These are phyloP conservation scores for Sebastes trivittatus DNA, from an alignment of 2,797 vertebrate species.

Conservation along the genomic window DNA sequence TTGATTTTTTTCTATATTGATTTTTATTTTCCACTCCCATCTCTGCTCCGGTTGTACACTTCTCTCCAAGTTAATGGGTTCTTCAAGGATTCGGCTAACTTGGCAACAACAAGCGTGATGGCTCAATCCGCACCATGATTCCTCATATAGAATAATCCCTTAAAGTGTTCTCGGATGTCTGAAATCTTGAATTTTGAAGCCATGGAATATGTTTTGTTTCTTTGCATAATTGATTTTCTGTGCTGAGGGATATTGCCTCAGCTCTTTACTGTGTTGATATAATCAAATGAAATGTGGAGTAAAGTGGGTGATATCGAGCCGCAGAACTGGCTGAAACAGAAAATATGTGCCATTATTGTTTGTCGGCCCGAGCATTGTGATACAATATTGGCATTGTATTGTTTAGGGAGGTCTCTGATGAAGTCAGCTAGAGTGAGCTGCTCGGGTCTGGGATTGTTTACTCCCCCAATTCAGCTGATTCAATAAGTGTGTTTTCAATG, in stretches of 20 bases:
- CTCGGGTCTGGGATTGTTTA: conserved; percentile 32
- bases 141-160: neutral
- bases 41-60: neutral
- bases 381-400: conserved; percentile 51
- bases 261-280: conserved; percentile 29
- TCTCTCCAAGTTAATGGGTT: conserved; percentile 11
- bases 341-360: conserved; percentile 36
- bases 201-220: conserved; percentile 6
- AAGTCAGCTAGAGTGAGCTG: conserved; percentile 35
- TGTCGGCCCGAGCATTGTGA: conserved; percentile 4
- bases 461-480: conserved; percentile 2
- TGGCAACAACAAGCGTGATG: neutral
- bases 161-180: neutral
- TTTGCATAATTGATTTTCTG: conserved; percentile 45
- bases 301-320: conserved; percentile 39
- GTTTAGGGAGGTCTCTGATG: conserved; percentile 68
- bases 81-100: neutral
- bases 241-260: conserved; percentile 3
- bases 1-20: neutral
- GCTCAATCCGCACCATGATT: neutral
- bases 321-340: conserved; percentile 25
- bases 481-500: conserved; percentile 32
- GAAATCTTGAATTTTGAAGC: neutral
- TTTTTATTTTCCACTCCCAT: conserved; percentile 11
- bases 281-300: conserved; percentile 46